Conservation (phyloP, 2,113 vertebrate genomes). For the Ramphastos sulfuratus region DNA sequence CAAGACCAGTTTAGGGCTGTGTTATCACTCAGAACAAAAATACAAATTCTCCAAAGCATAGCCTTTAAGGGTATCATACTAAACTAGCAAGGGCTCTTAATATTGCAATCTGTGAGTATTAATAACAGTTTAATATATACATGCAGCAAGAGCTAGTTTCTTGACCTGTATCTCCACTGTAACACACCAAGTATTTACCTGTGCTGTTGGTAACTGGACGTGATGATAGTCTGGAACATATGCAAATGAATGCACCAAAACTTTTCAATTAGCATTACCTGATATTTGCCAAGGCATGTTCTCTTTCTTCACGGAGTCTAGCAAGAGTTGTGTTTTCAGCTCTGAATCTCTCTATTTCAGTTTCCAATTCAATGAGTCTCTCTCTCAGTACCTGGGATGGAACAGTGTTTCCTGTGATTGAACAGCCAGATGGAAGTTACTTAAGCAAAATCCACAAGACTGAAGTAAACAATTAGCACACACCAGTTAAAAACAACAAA, state of each 20-base stretch:
- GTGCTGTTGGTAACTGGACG: neutral
- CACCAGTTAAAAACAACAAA: neutral
- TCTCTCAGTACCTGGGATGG: constrained; percentile 86
- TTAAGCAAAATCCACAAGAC: neutral
- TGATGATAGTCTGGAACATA: neutral
- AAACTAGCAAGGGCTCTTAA: neutral
- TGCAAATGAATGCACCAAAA: neutral
- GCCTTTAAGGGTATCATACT: neutral
- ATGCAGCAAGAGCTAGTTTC: neutral
- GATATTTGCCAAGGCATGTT: constrained; percentile 79
- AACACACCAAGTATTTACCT: neutral
- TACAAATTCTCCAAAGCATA: neutral
- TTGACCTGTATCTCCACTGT: neutral
- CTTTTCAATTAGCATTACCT: constrained; percentile 71
- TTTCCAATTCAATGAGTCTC: constrained; percentile 86
- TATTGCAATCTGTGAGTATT: neutral
- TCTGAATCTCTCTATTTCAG: constrained; percentile 92
- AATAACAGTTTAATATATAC: neutral
- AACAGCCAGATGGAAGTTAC: neutral
- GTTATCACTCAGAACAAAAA: neutral
- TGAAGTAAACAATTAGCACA: neutral
- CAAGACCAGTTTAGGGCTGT: neutral
- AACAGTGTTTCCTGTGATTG: constrained; percentile 74
- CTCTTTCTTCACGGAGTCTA: constrained; percentile 85
- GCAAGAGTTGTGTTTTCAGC: constrained; percentile 84